A percentile compares a stretch with the other conserved stretches of the same genome.
Evolutionary conservation across 1,140 invertebrate species (phyloP).

Genomic region (Amphibalanus amphitrite): DNA sequence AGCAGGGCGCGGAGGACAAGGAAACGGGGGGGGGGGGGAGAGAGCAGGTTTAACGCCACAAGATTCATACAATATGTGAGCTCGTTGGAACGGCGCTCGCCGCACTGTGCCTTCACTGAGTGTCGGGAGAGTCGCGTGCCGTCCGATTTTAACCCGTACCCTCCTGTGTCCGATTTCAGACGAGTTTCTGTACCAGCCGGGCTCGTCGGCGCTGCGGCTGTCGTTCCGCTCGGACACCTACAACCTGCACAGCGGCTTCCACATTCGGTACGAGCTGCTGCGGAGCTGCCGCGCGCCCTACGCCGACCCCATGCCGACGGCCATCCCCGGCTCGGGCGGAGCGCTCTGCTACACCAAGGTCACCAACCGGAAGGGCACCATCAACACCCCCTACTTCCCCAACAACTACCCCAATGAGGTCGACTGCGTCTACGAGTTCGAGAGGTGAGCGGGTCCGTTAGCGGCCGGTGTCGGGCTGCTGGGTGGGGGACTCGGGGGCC

Average conservation of each 20-base stretch:
- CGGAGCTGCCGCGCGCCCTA: constrained; percentile 21
- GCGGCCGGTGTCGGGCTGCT: too few species aligned
- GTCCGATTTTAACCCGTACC: too few species aligned
- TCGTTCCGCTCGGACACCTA: constrained; percentile 21
- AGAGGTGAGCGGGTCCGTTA: constrained; percentile 23
- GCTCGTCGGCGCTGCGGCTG: constrained; percentile 22
- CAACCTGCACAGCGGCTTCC: constrained; percentile 19
- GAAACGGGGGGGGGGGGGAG: too few species aligned
- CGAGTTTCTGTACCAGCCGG: constrained; percentile 25
- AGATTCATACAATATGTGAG: too few species aligned
- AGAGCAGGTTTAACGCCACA: too few species aligned
- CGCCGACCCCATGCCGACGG: constrained; percentile 21
- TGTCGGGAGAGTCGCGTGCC: too few species aligned
- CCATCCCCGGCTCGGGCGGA: constrained; percentile 21
- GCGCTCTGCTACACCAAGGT: constrained; percentile 25
- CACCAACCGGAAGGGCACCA: constrained; percentile 22
- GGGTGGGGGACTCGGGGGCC: too few species aligned
- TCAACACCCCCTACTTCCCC: constrained; percentile 25
- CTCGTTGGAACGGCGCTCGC: too few species aligned
- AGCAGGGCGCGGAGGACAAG: too few species aligned
- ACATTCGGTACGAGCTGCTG: constrained; percentile 22
- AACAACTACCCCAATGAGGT: constrained; percentile 23
- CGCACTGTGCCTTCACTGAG: too few species aligned
- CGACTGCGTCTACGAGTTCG: constrained; percentile 27
- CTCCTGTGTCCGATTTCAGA: constrained; percentile 19